These are phyloP conservation scores for Pangasianodon hypophthalmus DNA, from an alignment of 2,113 vertebrate genomes.

Conservation along the genomic window DNA sequence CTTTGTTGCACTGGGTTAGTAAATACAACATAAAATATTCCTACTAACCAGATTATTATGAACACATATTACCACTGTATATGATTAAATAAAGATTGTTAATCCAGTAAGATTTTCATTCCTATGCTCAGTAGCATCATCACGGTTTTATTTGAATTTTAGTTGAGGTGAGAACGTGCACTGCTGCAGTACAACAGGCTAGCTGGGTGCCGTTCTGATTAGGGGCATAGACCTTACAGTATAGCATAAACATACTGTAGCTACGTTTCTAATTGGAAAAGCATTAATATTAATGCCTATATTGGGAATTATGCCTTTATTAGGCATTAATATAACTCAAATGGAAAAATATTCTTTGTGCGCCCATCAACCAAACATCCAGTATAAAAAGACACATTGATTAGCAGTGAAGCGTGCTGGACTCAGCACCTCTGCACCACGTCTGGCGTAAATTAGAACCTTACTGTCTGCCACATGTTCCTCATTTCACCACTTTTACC, in stretches of 20 bases:
- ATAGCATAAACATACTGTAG: not conserved
- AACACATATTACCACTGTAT: not conserved
- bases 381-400: not conserved
- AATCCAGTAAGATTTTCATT: not conserved
- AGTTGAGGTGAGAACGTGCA: not conserved
- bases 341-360: not conserved
- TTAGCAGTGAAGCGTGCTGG: not conserved
- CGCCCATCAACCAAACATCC: not conserved
- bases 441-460: not conserved
- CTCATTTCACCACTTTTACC: not conserved
- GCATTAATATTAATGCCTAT: not conserved
- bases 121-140: not conserved
- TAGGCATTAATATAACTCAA: not conserved
- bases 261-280: not conserved
- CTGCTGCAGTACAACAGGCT: not conserved
- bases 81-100: not conserved
- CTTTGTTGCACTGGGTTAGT: not conserved
- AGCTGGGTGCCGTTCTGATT: not conserved
- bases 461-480: not conserved
- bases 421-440: not conserved
- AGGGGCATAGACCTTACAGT: not conserved
- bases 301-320: not conserved
- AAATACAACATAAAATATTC: not conserved
- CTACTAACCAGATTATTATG: not conserved
- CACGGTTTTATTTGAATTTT: not conserved